Base-by-base conservation (phyloP, 2,888 invertebrate species). In the Epistrophe grossulariae region DNA sequence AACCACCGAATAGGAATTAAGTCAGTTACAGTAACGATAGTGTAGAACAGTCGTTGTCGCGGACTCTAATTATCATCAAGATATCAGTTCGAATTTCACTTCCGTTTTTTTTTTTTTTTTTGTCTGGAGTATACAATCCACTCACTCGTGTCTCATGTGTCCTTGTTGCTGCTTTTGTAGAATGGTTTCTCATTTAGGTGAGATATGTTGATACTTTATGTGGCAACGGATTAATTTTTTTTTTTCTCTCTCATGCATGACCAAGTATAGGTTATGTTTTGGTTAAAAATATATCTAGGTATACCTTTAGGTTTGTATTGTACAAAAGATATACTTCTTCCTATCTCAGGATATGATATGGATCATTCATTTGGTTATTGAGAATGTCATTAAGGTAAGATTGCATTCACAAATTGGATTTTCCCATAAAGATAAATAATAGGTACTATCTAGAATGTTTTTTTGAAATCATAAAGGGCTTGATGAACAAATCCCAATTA, bases 21-120 rank as follows among this genome's bases (percentile, higher is more conserved):
- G 59, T 72, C 81, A 59, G 74, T 76, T 62, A 74, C 76, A 40
- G 50, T 70, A 68, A 50, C 50, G 68, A 68, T 50, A 50, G 45
- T 59, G 45, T 59, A 59, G 43, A 13, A 73, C 62, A 66, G 48
- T 74, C 77, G 62, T 73, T 85, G 76, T 79, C 79, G 83, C 76
- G 83, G 76, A 79, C 83, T 83, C 76, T 87, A 87, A 87, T 87
- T 83, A 87, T 83, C 76, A 82, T 87, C 79, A 79, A 85, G 85
- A 82, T 82, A 82, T 82, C 82, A 79, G 81, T 79, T 85, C 66
- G 43, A 74, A 74, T 85, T 82, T 82, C 82, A 85, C 78, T 81
- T 85, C 85, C 82, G 85, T 74, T 74, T 1, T n/a, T 9, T n/a
- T 7, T 57, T 28, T 17, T 28, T 55, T 28, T 55, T 7, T 13